These are phyloP conservation scores for Drosophila nikananu DNA, from an alignment of 1,140 invertebrate species.

Conservation along the genomic window DNA sequence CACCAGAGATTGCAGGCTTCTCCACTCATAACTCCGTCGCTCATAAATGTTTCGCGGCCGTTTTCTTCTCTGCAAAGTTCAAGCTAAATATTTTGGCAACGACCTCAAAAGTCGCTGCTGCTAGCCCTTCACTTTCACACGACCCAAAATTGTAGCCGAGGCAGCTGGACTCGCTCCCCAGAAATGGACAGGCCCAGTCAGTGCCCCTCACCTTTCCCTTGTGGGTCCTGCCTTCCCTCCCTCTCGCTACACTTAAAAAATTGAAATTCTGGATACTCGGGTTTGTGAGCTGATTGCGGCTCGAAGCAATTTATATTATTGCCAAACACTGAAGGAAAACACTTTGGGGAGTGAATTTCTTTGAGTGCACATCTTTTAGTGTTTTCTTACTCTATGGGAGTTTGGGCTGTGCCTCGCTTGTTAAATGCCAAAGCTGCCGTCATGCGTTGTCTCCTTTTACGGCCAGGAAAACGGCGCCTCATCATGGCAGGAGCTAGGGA, in stretches of 20 bases:
- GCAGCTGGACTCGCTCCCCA: constrained; percentile 10
- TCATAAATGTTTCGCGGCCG: constrained; percentile 48
- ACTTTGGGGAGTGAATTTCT: not conserved
- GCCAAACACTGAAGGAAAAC: not conserved
- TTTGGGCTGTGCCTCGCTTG: constrained; percentile 31
- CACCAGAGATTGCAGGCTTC: constrained; percentile 28
- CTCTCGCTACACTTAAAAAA: constrained; percentile 13
- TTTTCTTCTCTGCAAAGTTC: constrained; percentile 28
- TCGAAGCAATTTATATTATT: not conserved
- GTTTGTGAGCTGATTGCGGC: not conserved
- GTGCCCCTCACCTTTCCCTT: constrained; percentile 12
- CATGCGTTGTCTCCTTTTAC: constrained; percentile 68
- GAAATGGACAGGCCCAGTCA: constrained; percentile 45
- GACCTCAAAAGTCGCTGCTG: constrained; percentile 45
- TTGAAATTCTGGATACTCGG: not conserved
- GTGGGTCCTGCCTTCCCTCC: not conserved
- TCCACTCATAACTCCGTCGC: constrained; percentile 57
- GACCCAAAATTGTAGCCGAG: not conserved
- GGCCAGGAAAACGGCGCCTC: constrained; percentile 61
- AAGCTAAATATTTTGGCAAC: constrained; percentile 27
- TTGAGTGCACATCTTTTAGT: not conserved
- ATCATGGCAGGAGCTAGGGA: constrained; percentile 5
- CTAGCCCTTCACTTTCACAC: constrained; percentile 78
- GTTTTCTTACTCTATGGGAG: not conserved
- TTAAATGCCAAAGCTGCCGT: constrained; percentile 71